Base-by-base conservation (phyloP, 2,888 invertebrate species). In the Sarcophaga caerulescens region DNA sequence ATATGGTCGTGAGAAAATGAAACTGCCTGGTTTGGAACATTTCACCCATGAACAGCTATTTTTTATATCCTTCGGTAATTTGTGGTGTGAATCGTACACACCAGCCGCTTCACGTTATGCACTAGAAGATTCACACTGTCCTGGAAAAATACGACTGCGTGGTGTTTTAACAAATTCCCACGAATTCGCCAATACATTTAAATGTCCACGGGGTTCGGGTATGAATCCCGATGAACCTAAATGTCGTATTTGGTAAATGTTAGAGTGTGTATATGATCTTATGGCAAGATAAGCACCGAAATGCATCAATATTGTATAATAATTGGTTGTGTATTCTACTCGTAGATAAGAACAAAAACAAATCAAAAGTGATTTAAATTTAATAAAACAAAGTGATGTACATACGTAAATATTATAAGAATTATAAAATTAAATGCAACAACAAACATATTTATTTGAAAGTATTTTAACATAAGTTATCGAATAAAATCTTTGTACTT, bases 1-100 rank as follows among this genome's bases (percentile, higher is more conserved):
- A 81, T 92, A 94, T 89, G 96, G 96, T 0, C 93, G 93, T 0
- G 97, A 97, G 90, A 92, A 93, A 0, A 93, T 94, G 82, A 90
- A 90, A 84, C 93, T 97, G 80, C 97, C 97, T 0, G 97, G 97
- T 2, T 95, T 97, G 89, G 96, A 96, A 89, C 92, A 95, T 35
- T 95, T 95, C 89, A 94, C 95, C 0, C 94, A 95, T 70, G 96
- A 96, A 63, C 97, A 97, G 91, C 92, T 97, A 84, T 96, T 97
- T 91, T 97, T 97, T 92, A 94, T 97, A 45, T 95, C 97, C 0
- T 97, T 96, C 92, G 97, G 96, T 59, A 97, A 97, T 93, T 94
- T 97, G 14, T 98, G 98, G 98, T 98, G 98, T 92, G 97, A 97
- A 91, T 95, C 95, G 47, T 95, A 94, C 87, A 96, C 95, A 57